Conservation (phyloP, 2,797 vertebrate genomes). For the Austrolebias charrua region DNA sequence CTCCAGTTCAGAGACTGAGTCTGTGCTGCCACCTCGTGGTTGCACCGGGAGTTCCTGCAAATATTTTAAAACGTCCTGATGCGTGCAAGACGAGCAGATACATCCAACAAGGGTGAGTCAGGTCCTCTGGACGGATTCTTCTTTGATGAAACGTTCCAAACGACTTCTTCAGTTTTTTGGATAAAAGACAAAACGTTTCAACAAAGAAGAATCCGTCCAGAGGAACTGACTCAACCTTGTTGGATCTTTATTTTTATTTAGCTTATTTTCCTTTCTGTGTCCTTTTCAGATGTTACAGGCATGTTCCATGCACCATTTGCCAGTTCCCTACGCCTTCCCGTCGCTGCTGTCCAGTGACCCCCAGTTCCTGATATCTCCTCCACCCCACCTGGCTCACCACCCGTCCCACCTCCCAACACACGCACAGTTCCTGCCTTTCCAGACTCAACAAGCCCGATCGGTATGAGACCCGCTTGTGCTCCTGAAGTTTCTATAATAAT, state of each 20-base stretch:
- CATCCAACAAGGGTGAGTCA: too few relatives aligned
- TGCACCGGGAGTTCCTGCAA: not conserved
- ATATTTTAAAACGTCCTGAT: too few relatives aligned
- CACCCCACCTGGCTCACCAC: conserved; percentile 89
- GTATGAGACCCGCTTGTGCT: conserved; percentile 70
- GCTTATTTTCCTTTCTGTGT: not conserved
- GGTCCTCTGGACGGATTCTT: too few relatives aligned
- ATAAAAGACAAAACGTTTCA: too few relatives aligned
- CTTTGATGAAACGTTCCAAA: too few relatives aligned
- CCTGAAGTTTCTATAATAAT: too few relatives aligned
- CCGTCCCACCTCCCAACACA: conserved; percentile 90
- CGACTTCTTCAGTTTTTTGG: too few relatives aligned
- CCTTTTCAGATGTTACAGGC: conserved; percentile 89
- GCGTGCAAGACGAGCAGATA: too few relatives aligned
- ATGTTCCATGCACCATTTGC: conserved; percentile 96
- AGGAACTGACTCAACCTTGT: too few relatives aligned
- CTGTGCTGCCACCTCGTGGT: conserved; percentile 69
- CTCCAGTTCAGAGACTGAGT: conserved; percentile 4
- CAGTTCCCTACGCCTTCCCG: conserved; percentile 92
- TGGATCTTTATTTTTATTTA: not conserved
- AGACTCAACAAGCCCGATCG: conserved; percentile 93
- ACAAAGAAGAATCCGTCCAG: too few relatives aligned
- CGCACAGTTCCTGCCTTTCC: conserved; percentile 94
- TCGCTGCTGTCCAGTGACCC: conserved; percentile 93
- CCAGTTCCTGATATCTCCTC: conserved; percentile 91